phyloP scores from a whole-genome alignment of 2,797 vertebrate species.

The Sarcoramphus papa region DNA sequence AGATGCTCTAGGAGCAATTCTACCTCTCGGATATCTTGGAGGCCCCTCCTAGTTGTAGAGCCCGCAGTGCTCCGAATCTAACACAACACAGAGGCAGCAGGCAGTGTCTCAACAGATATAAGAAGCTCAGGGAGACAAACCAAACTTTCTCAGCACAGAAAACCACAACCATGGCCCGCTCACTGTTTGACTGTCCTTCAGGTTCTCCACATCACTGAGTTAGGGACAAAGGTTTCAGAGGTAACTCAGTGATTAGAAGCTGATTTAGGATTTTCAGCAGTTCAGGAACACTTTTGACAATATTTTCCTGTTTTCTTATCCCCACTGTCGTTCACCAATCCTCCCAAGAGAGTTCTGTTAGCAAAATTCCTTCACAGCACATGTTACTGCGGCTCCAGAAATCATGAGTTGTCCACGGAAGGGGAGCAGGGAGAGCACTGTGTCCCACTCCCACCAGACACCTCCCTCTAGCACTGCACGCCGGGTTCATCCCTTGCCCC shows the following conservation, averaged over 20 bases:
- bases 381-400: neutral
- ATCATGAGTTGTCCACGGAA: neutral
- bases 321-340: neutral
- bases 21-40: neutral
- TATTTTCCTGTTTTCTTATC: neutral
- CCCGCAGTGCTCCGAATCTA: neutral
- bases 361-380: neutral
- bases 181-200: neutral
- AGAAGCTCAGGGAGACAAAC: neutral
- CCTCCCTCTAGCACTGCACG: neutral
- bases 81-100: neutral
- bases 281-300: neutral
- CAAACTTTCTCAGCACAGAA: neutral
- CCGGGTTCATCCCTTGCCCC: neutral
- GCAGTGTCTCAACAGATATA: rapidly evolving
- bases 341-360: neutral
- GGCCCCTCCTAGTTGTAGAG: neutral
- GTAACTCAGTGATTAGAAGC: neutral
- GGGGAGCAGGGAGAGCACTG: neutral
- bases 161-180: neutral
- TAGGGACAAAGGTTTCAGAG: neutral
- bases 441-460: rapidly evolving
- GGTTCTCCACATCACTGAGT: neutral
- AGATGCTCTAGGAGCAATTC: neutral
- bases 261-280: neutral